Evolutionary conservation across 2,888 invertebrate genomes (phyloP).

Genomic region (Panzeria rudis): DNA sequence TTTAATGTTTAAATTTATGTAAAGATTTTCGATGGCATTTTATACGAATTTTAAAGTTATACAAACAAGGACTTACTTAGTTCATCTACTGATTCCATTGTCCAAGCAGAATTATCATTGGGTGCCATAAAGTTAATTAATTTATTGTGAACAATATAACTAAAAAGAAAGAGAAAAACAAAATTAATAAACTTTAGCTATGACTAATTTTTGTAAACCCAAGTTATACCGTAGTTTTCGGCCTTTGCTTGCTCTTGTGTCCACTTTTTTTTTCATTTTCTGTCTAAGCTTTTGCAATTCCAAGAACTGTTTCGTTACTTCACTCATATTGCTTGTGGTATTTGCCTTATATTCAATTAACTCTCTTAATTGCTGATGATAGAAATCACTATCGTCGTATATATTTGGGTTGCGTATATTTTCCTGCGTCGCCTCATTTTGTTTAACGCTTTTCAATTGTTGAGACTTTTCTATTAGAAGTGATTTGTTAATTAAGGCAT

Average conservation of each 20-base stretch:
- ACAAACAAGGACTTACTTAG: slow-evolving; percentile 92
- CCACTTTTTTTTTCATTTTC: slow-evolving; percentile 96
- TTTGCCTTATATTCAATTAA: slow-evolving; percentile 95
- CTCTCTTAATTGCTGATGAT: slow-evolving; percentile 95
- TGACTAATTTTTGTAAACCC: not conserved
- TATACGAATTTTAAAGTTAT: slow-evolving; percentile 7
- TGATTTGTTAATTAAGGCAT: slow-evolving; percentile 90
- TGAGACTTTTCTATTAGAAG: slow-evolving; percentile 89
- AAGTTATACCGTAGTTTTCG: slow-evolving; percentile 88
- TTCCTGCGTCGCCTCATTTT: slow-evolving; percentile 61
- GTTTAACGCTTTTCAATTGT: slow-evolving; percentile 12
- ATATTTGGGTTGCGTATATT: slow-evolving; percentile 89
- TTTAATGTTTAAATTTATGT: slow-evolving; percentile 32
- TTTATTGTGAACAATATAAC: slow-evolving; percentile 92
- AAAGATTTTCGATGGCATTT: slow-evolving; percentile 7
- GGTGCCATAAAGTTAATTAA: slow-evolving; percentile 96
- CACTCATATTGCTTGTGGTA: slow-evolving; percentile 92
- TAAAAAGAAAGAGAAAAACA: slow-evolving; percentile 67
- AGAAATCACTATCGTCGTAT: slow-evolving; percentile 98
- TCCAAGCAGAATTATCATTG: slow-evolving; percentile 87
- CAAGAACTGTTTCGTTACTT: slow-evolving; percentile 94
- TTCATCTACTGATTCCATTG: slow-evolving; percentile 91
- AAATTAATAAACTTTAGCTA: not conserved
- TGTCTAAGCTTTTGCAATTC: slow-evolving; percentile 95
- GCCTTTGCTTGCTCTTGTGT: slow-evolving; percentile 97